Evolutionary conservation across 2,888 invertebrate genomes (phyloP), one percentile per base, ranked within the genome.

Genomic region (Mythimna lalbum): DNA sequence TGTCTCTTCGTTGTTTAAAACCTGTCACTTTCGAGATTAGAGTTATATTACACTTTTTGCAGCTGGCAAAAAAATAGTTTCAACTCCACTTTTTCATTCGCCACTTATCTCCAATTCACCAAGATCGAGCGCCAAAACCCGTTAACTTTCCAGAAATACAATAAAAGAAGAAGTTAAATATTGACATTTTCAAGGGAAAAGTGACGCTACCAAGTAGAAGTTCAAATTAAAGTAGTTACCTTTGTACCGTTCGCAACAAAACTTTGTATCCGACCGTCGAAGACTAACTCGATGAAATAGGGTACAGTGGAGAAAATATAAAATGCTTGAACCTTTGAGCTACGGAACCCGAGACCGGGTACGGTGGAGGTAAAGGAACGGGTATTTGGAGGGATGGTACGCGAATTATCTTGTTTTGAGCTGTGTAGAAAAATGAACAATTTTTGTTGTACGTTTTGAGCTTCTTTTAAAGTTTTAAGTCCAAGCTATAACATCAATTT

Each of bases 181-280:
- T 84, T 75, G 70, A 73, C 78, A 56, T 74, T 76, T 80, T 78
- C 60, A 73, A 65, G 64, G 65, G 21, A 69, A 72, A 73, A 78
- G 73, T 76, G 64, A 66, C 73, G 55, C 49, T 63, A 31, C 63
- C 69, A 56, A 70, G 79, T 62, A 43, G 47, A 78, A 85, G 76
- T 86, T 82, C 39, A 80, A 84, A 85, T 85, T 77, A 85, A 86
- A 84, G 72, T 82, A 84, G 85, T 85, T 86, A 86, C 81, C 74
- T 84, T 74, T 84, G 82, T 78, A 56, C 52, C 66, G 31, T 31
- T 23, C 69, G 23, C 49, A 53, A 61, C 67, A 59, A 62, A 79
- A 82, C 73, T 82, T 82, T 59, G 55, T 36, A 61, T 66, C 73
- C 68, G 72, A 67, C 70, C 12, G 69, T 61, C 49, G 57, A 60